phyloP scores from a whole-genome alignment of 2,888 invertebrate species.

The Omphaloscelis lunosa region DNA sequence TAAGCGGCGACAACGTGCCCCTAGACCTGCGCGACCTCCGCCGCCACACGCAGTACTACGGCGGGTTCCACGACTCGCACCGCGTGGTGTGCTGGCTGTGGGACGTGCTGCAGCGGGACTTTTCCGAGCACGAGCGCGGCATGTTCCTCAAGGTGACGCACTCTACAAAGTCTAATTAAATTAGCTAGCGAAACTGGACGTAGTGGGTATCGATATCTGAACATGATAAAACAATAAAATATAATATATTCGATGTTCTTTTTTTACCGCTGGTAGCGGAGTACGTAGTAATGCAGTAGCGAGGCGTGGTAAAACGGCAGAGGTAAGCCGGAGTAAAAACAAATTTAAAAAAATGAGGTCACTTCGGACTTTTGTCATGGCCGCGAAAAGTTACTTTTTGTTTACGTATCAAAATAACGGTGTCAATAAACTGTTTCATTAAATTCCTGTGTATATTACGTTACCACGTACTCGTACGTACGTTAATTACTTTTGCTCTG shows the following conservation, averaged over 20 bases:
- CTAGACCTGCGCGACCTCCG: slow-evolving; percentile 96
- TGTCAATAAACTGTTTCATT: no score
- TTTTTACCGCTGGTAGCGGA: neutral
- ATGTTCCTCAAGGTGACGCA: slow-evolving; percentile 96
- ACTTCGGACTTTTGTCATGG: no score
- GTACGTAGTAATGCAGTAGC: no score
- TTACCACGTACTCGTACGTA: no score
- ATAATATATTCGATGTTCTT: no score
- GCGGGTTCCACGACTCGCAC: slow-evolving; percentile 99
- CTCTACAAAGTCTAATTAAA: neutral
- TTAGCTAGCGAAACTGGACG: neutral
- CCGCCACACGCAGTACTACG: slow-evolving; percentile 99
- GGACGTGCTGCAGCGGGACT: slow-evolving; percentile 99
- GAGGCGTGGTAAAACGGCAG: no score
- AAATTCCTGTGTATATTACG: no score
- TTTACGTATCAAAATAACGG: no score
- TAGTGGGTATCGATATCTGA: neutral
- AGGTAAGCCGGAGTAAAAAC: no score
- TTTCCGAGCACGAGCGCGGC: slow-evolving; percentile 96
- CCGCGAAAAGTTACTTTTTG: no score
- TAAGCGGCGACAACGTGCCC: slow-evolving; percentile 98
- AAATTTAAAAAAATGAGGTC: no score
- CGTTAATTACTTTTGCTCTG: no score
- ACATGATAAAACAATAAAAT: neutral
- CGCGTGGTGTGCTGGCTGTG: slow-evolving; percentile 99